A percentile compares a stretch with the other conserved stretches of the same genome.
phyloP scores from a whole-genome alignment of 2,113 vertebrate species.

The Phyllostomus discolor region DNA sequence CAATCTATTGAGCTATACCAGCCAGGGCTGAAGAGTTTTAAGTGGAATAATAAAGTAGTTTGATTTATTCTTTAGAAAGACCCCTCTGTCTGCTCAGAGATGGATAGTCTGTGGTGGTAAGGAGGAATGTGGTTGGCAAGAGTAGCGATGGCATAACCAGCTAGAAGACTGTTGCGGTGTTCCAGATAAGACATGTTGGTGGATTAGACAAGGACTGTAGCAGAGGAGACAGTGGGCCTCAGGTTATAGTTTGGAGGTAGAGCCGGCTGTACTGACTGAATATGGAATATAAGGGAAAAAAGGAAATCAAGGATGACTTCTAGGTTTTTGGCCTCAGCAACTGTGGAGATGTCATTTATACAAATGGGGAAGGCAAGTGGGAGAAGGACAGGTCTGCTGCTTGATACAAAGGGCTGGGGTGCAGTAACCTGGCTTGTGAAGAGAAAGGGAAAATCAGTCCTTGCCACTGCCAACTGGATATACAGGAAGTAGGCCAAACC shows the following conservation, averaged over 20 bases:
- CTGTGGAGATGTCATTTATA: not conserved
- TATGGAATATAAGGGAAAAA: not conserved
- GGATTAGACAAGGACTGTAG: not conserved
- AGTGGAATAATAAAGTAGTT: not conserved
- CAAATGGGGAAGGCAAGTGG: not conserved
- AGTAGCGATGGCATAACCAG: not conserved
- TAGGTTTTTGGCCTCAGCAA: not conserved
- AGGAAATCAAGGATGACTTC: not conserved
- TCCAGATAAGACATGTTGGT: not conserved
- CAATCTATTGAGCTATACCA: too few relatives aligned
- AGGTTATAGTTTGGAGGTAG: not conserved
- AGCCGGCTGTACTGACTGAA: not conserved
- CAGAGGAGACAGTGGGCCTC: not conserved
- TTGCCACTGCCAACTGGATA: not conserved
- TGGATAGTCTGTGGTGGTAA: not conserved
- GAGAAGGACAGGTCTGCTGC: not conserved
- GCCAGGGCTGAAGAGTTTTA: not conserved
- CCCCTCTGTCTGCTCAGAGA: not conserved
- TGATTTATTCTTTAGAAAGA: not conserved
- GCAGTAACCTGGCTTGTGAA: not conserved
- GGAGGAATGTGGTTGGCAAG: not conserved
- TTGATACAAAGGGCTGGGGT: not conserved
- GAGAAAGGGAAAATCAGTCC: not conserved
- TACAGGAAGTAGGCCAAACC: not conserved
- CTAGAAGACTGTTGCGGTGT: not conserved